Evolutionary conservation across 2,113 vertebrate genomes (phyloP).

Genomic region (Caretta caretta): DNA sequence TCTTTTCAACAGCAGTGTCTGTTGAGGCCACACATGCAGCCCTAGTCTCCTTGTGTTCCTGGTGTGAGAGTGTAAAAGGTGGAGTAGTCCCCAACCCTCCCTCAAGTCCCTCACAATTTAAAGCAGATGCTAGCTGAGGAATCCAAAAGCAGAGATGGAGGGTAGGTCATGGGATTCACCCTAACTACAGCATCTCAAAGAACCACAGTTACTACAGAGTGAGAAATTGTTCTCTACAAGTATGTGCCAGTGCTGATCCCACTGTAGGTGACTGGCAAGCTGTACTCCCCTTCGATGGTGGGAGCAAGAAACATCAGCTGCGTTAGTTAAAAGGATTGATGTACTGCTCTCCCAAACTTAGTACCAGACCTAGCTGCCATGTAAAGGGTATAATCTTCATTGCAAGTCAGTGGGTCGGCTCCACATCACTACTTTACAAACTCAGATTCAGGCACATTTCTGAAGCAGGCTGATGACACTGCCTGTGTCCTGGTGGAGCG

Average conservation of each 20-base stretch:
- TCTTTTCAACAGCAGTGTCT: not conserved
- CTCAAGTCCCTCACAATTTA: not conserved
- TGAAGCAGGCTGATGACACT: not conserved
- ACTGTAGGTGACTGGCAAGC: not conserved
- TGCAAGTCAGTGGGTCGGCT: not conserved
- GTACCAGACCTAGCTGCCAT: not conserved
- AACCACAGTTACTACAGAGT: too few relatives aligned
- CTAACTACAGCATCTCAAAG: not conserved
- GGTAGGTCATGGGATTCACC: fast-evolving
- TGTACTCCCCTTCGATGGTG: not conserved
- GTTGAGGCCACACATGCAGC: too few relatives aligned
- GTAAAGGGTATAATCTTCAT: not conserved
- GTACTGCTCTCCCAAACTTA: not conserved
- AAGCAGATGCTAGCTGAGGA: not conserved
- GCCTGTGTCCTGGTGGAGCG: not conserved
- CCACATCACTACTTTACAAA: not conserved
- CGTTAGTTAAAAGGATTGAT: not conserved
- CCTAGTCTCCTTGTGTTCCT: not conserved
- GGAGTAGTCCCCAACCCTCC: not conserved
- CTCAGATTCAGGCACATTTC: not conserved
- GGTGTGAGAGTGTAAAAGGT: fast-evolving
- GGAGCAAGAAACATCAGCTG: not conserved
- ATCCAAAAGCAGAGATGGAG: not conserved
- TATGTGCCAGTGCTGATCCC: fast-evolving
- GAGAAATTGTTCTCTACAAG: not conserved